Evolutionary conservation across 2,113 vertebrate genomes (phyloP), one percentile per base, ranked within the genome.

Genomic region (Caloenas nicobarica): DNA sequence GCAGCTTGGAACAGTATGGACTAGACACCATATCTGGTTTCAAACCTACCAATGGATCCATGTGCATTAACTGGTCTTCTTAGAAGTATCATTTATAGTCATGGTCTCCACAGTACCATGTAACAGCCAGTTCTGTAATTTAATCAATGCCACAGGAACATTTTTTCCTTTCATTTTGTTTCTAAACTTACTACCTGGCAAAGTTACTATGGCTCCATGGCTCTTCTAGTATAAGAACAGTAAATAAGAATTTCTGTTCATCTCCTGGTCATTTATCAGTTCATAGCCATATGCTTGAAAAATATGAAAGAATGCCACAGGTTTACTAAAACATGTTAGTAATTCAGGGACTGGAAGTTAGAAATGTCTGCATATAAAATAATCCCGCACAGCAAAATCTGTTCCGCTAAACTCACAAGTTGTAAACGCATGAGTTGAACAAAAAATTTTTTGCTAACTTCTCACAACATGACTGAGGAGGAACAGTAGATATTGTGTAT

Each of bases 321-420:
- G n/a, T 12, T 68, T 19, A 44, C 11, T 58, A 11, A 51, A 13
- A 54, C 16, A 1, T 0, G 1, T 11, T 4, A 68, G 15, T 24
- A 38, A 64, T n/a, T 56, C 54, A 33, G 42, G 7, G 28, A n/a
- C 21, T 16, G 6, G 28, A 86, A 29, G 42, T 61, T 28, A 71
- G 48, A 72, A 48, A 64, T 36, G 2, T 36, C 57, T 42, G 10
- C 26, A 22, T 22, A 56, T 15, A 29, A 80, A 81, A 61, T 33
- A 76, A 53, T 6, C 57, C 25, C 29, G 23, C 29, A 53, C 16
- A 70, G 44, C 11, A 73, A 73, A 48, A 66, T 15, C 61, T 54
- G 21, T 53, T 71, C 33, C 2, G 1, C 40, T 85, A 3, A 71
- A 66, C 11, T 34, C 23, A 18, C 19, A 25, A 50, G 1, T 3